Base-by-base conservation (phyloP, 2,113 vertebrate genomes). In the Bambusicola thoracicus region DNA sequence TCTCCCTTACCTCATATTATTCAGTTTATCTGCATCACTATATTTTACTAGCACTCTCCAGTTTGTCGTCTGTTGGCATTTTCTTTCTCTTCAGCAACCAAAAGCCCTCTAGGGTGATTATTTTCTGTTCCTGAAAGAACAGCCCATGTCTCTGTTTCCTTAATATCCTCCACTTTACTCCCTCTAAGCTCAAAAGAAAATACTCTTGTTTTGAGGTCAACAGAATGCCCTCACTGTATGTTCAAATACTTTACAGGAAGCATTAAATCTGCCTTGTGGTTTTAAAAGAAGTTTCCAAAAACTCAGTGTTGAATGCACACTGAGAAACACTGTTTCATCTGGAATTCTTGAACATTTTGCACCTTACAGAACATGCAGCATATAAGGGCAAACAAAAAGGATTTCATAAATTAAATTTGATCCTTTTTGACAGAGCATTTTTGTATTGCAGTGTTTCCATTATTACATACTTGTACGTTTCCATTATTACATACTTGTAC, bases 241-340 rank as follows among this genome's bases (percentile, higher is more conserved):
- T 44, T 85, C 59, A 62, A 40, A 76, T 77, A 69, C n/a, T 69
- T 87, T 59, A 63, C 88, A 15, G 2, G 38, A 89, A 81, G 11
- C 34, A 43, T 38, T 87, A 66, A 68, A 74, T 36, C 8, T 59
- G 27, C 49, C 34, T 19, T 89, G 38, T 59, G 41, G 15, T 29
- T 77, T 95, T 85, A 48, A 65, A 95, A 82, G 32, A n/a, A 83
- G 10, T 44, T 81, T 48, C 38, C 22, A 51, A 51, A 53, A 65
- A 53, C 21, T 65, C 16, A 30, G 30, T 41, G 32, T 80, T 4
- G 1, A 58, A 53, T 34, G 22, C 55, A 32, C 24, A 6, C 21
- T 41, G 22, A 89, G 59, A 83, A 76, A 65, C 4, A 63, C 11
- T 53, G 21, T 62, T 89, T 85, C 21, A 59, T 58, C 44, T 63